Evolutionary conservation across 2,888 invertebrate genomes (phyloP).

Genomic region (Eurois occulta): DNA sequence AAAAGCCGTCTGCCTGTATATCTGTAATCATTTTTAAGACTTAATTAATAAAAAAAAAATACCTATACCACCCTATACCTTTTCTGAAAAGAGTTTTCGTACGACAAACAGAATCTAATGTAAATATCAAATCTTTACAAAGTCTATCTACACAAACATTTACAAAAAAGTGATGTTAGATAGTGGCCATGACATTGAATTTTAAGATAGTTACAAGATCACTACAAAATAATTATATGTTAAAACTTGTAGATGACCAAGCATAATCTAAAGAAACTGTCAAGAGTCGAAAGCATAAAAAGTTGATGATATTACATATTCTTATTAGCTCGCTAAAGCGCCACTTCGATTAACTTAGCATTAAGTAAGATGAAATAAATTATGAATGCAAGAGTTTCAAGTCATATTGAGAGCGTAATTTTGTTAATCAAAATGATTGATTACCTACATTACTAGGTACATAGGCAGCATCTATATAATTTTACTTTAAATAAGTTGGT

Average conservation of each 20-base stretch:
- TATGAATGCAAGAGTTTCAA: background rate
- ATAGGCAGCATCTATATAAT: background rate
- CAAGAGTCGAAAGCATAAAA: conserved; percentile 10
- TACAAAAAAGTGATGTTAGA: background rate
- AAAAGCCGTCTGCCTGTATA: background rate
- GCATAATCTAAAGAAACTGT: background rate
- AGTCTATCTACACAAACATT: background rate
- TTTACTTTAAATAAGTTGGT: background rate
- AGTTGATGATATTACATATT: conserved; percentile 4
- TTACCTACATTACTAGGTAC: background rate
- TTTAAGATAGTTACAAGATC: background rate
- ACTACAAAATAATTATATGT: background rate
- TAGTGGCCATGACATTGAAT: conserved; percentile 18
- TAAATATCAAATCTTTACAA: background rate
- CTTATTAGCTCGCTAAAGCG: background rate
- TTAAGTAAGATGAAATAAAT: conserved; percentile 8
- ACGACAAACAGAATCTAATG: conserved; percentile 4
- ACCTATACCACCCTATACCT: too few relatives aligned
- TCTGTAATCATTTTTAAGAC: too few relatives aligned
- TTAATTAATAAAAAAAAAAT: too few relatives aligned
- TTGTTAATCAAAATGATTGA: conserved; percentile 7
- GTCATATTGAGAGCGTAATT: conserved; percentile 7
- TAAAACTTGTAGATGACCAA: conserved; percentile 5
- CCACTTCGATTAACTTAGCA: conserved; percentile 17
- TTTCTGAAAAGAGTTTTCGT: background rate